phyloP scores from a whole-genome alignment of 2,888 invertebrate genomes.

The Noctua janthina region DNA sequence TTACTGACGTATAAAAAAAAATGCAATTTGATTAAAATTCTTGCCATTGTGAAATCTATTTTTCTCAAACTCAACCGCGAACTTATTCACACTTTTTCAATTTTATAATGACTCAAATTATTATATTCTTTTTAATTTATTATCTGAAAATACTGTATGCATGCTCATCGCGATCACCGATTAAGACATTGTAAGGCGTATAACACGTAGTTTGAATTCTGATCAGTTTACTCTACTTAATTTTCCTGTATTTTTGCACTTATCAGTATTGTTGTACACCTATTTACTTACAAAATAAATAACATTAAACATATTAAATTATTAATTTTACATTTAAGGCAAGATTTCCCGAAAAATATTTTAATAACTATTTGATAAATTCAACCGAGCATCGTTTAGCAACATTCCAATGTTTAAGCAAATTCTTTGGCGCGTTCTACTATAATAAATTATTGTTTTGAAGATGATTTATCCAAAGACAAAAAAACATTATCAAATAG shows the following conservation, averaged over 20 bases:
- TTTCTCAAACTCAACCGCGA: slow-evolving; percentile 21
- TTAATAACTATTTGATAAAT: background rate
- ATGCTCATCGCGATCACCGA: slow-evolving; percentile 83
- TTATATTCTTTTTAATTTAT: background rate
- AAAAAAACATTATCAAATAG: background rate
- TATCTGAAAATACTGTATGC: slow-evolving; percentile 67
- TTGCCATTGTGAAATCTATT: slow-evolving; percentile 2
- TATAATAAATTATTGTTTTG: background rate
- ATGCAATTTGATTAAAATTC: background rate
- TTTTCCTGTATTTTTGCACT: slow-evolving; percentile 84
- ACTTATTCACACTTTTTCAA: background rate
- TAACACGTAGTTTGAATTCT: slow-evolving; percentile 82
- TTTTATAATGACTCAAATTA: slow-evolving; percentile 9
- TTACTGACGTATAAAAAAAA: background rate
- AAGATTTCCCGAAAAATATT: background rate
- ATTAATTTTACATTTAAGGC: slow-evolving; percentile 58
- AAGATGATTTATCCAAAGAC: background rate
- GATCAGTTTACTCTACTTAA: slow-evolving; percentile 72
- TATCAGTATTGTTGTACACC: slow-evolving; percentile 63
- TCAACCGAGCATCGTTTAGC: background rate
- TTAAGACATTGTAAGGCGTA: slow-evolving; percentile 88
- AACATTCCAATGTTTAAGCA: background rate
- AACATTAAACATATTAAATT: slow-evolving; percentile 36
- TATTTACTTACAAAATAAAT: slow-evolving; percentile 60
- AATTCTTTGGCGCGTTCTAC: background rate